These are phyloP conservation scores for Hydriomena furcata DNA, from an alignment of 2,888 invertebrate species.

Conservation along the genomic window DNA sequence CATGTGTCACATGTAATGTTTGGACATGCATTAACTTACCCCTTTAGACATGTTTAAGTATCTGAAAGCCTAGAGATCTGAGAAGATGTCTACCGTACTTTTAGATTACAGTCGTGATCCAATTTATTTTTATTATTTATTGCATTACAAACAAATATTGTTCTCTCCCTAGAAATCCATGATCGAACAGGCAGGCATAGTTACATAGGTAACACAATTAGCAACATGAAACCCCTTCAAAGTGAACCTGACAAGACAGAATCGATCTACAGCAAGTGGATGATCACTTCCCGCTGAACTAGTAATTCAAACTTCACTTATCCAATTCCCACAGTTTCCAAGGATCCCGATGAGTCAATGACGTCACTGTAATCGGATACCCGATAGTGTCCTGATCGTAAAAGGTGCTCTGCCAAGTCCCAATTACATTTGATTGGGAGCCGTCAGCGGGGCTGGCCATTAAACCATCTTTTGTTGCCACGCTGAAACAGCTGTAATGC, in stretches of 20 bases:
- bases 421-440: constrained; percentile 66
- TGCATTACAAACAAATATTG: background rate
- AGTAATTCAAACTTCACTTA: constrained; percentile 22
- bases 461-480: constrained; percentile 50
- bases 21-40: no score
- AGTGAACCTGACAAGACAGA: constrained; percentile 6
- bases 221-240: constrained; percentile 7
- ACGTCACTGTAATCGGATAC: constrained; percentile 28
- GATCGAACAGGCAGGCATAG: background rate
- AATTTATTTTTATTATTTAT: no score
- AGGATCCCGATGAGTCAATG: constrained; percentile 14
- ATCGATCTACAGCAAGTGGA: constrained; percentile 14
- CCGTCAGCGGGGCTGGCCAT: constrained; percentile 55
- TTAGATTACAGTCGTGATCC: no score
- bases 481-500: constrained; percentile 13
- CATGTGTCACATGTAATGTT: no score
- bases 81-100: no score
- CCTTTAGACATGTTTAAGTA: no score
- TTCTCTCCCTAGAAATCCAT: background rate
- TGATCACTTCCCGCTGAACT: constrained; percentile 15
- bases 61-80: no score
- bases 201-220: constrained; percentile 6
- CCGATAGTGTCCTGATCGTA: constrained; percentile 40
- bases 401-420: constrained; percentile 62
- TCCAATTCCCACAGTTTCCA: constrained; percentile 20